phyloP scores from a whole-genome alignment of 2,113 vertebrate species.

The Chionomys nivalis region DNA sequence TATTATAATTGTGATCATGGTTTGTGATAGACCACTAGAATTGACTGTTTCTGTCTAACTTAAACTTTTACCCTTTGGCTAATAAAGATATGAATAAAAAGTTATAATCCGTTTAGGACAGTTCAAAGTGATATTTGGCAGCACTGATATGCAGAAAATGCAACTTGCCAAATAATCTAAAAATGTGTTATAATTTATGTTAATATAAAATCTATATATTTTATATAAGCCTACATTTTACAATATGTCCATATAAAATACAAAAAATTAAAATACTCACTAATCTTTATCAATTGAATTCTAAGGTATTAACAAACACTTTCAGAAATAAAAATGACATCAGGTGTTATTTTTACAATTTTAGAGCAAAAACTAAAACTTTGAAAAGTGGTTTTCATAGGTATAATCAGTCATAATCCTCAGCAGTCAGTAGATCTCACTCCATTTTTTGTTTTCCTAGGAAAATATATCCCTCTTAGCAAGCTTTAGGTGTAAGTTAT shows the following conservation, averaged over 20 bases:
- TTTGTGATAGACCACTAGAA: background rate
- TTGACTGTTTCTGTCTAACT: background rate
- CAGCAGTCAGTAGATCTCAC: background rate
- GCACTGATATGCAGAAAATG: background rate
- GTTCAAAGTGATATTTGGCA: background rate
- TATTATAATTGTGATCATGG: background rate
- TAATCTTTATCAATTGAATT: background rate
- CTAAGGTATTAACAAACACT: background rate
- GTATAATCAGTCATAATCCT: background rate
- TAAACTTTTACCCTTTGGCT: background rate
- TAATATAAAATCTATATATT: background rate
- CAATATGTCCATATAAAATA: background rate
- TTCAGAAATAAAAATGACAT: background rate
- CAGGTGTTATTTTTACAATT: background rate
- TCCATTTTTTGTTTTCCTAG: background rate
- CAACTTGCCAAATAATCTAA: background rate
- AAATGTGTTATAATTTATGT: background rate
- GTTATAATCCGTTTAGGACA: background rate
- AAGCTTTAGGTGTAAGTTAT: background rate
- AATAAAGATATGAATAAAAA: background rate
- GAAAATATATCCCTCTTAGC: background rate
- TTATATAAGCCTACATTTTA: background rate
- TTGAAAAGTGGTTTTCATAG: background rate
- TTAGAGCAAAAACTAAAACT: background rate
- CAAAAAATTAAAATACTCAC: background rate